phyloP scores from a whole-genome alignment of 1,140 invertebrate species.

The Caenorhabditis remanei region DNA sequence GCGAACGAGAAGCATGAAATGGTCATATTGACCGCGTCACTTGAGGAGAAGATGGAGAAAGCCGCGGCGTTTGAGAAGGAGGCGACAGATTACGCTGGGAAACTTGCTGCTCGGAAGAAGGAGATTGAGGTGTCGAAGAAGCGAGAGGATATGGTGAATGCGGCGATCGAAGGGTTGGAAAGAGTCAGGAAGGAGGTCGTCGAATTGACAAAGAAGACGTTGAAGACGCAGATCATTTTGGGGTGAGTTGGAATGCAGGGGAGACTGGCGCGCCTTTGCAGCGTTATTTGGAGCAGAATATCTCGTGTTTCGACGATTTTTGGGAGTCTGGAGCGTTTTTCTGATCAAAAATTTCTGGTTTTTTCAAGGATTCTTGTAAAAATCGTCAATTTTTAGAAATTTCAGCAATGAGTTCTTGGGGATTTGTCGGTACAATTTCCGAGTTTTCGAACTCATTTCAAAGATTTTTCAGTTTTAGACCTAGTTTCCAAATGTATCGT shows the following conservation, averaged over 20 bases:
- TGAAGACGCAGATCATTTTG: background rate
- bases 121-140: background rate
- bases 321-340: too few species aligned
- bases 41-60: background rate
- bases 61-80: background rate
- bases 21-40: background rate
- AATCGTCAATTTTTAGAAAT: too few species aligned
- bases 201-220: background rate
- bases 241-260: background rate
- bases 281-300: too few species aligned
- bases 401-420: too few species aligned
- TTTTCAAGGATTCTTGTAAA: too few species aligned
- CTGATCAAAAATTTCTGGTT: too few species aligned
- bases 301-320: too few species aligned
- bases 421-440: background rate
- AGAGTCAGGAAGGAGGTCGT: background rate
- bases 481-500: too few species aligned
- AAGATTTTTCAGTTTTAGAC: too few species aligned
- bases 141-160: background rate
- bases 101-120: conserved; percentile 6
- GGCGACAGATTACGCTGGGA: background rate
- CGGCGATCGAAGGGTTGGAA: background rate
- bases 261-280: too few species aligned
- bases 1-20: background rate
- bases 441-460: too few species aligned